A percentile compares a stretch with the other conserved stretches of the same genome.
Conservation (phyloP, 2,797 vertebrate species). For the Petrocephalus schoutedeni region DNA sequence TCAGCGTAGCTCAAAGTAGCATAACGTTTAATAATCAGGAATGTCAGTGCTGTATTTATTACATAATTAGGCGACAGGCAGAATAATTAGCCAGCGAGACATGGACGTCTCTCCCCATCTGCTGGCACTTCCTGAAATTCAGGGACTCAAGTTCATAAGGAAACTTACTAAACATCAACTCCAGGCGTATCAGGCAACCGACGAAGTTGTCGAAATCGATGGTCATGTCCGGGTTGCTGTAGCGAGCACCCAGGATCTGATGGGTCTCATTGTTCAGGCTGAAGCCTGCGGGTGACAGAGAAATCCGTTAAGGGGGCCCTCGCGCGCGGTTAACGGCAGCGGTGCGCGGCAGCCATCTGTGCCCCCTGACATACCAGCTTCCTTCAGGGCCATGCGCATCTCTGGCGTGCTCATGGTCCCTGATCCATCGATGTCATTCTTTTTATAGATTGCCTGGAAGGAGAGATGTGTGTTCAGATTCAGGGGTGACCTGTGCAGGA, state of each 20-base stretch:
- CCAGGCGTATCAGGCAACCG: slow-evolving; percentile 59
- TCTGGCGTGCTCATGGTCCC: slow-evolving; percentile 74
- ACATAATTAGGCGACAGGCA: not conserved
- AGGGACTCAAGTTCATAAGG: not conserved
- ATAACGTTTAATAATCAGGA: not conserved
- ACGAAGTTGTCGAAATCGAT: slow-evolving; percentile 70
- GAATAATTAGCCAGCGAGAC: not conserved
- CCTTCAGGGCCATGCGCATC: slow-evolving; percentile 72
- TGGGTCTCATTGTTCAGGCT: slow-evolving; percentile 59
- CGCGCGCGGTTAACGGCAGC: not conserved
- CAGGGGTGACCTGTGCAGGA: not conserved
- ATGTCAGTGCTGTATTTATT: not conserved
- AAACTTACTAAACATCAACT: slow-evolving; percentile 69
- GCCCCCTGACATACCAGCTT: slow-evolving; percentile 61
- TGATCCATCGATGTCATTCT: slow-evolving; percentile 60
- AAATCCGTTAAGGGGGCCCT: not conserved
- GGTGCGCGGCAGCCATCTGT: not conserved
- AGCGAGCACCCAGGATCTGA: slow-evolving; percentile 61
- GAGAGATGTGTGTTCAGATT: not conserved
- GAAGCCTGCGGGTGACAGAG: slow-evolving; percentile 50
- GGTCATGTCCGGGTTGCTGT: slow-evolving; percentile 54
- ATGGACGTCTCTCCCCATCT: not conserved
- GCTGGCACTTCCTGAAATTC: not conserved
- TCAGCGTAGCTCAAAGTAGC: not conserved
- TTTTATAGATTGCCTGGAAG: slow-evolving; percentile 68